Base-by-base conservation (phyloP, 2,113 vertebrate species). In the Microcebus tavaratra region DNA sequence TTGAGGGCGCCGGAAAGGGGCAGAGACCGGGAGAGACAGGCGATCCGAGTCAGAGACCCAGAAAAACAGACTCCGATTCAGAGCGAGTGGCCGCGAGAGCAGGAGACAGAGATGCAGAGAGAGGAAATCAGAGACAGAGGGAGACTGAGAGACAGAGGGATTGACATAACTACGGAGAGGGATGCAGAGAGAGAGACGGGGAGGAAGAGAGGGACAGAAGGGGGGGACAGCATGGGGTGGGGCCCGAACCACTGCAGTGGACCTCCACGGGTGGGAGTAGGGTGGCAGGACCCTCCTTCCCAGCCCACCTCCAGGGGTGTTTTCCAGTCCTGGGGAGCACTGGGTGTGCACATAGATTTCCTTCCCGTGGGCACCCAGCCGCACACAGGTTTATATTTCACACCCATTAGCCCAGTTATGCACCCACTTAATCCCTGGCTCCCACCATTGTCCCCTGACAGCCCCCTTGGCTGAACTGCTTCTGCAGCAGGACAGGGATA, bases 321-420 rank as follows among this genome's bases (percentile, higher is more conserved):
- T 25, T 17, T 65, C 50, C 45, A 86, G 79, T 31, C 23, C 21
- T 0, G 29, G 89, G 91, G 75, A 57, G 67, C 68, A 27, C 65
- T 27, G 67, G 42, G 59, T 67, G 36, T 34, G 57, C 90, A 57
- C 31, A 36, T 20, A 27, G 34, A 31, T 36, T 53, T 25, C 79
- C 39, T 42, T 57, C 31, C 81, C 36, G 8, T 29, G 81, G 27
- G 61, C 73, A 48, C 39, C 23, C 59, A 53, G 68, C 67, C 13
- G 23, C 95, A 36, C 36, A 36, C 48, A 11, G 21, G 12, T 61
- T 63, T 42, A 9, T 75, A 76, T 85, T 95, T 91, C 83, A 67
- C 79, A 91, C 91, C 65, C 93, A 59, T 91, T 96, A 95, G 94
- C 95, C 96, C 75, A 80, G 76, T 91, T 94, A 42, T 42, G 70